These are phyloP conservation scores for Mycetomoellerius zeteki DNA, from an alignment of 1,140 invertebrate genomes.

Conservation along the genomic window DNA sequence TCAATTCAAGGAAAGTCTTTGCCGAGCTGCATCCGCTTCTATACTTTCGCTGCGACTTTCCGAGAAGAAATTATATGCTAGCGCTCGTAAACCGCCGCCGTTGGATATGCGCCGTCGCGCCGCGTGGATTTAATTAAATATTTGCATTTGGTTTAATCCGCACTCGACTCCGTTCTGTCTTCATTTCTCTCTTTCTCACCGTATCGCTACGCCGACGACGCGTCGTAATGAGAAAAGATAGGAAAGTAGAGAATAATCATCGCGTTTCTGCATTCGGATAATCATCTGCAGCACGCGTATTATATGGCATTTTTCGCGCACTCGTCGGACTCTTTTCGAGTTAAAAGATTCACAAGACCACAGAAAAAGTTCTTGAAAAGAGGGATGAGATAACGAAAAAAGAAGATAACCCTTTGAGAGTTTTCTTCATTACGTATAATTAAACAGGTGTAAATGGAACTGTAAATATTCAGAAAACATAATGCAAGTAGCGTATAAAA, in stretches of 20 bases:
- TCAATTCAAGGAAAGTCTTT: conserved; percentile 45
- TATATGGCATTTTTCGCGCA: conserved; percentile 3
- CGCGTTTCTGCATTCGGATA: conserved; percentile 53
- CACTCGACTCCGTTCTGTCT: conserved; percentile 22
- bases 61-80: conserved; percentile 69
- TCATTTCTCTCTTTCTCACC: neutral
- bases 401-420: neutral
- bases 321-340: neutral
- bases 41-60: conserved; percentile 68
- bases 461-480: neutral
- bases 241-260: conserved; percentile 45
- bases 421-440: neutral
- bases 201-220: neutral
- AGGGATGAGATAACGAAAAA: neutral
- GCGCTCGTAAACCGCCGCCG: conserved; percentile 47
- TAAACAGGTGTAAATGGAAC: neutral
- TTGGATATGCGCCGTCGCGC: conserved; percentile 41
- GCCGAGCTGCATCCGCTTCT: conserved; percentile 61
- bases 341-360: neutral
- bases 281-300: conserved; percentile 40
- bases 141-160: conserved; percentile 78
- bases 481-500: neutral
- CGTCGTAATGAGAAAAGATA: conserved; percentile 22
- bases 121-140: conserved; percentile 78
- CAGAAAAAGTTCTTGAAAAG: neutral